Percentiles rank a stretch among this genome's conserved stretches.
phyloP scores from a whole-genome alignment of 2,113 vertebrate species.

The Puma concolor region DNA sequence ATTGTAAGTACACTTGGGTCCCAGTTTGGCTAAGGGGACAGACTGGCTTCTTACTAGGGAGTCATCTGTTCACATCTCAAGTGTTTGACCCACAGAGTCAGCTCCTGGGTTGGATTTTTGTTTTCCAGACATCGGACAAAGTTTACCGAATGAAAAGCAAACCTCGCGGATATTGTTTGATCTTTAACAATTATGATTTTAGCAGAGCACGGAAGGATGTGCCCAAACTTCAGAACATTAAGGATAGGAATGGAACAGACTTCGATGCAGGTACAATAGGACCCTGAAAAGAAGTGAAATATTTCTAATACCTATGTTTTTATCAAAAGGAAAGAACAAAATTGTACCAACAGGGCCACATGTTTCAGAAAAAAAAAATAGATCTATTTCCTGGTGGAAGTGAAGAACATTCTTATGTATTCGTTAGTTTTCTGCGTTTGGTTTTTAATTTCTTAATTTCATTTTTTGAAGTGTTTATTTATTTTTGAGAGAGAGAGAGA shows the following conservation, averaged over 20 bases:
- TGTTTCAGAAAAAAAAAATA: conserved; percentile 1
- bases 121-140: conserved; percentile 52
- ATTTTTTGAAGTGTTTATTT: too few relatives aligned
- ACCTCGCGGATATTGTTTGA: conserved; percentile 90
- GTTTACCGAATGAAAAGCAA: conserved; percentile 87
- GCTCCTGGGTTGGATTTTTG: conserved; percentile 15
- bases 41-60: not conserved
- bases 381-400: not conserved
- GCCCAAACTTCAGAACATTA: not conserved
- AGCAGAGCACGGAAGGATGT: conserved; percentile 54
- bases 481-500: too few relatives aligned
- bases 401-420: not conserved
- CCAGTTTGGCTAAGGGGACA: not conserved
- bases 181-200: conserved; percentile 92
- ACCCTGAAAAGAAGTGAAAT: not conserved
- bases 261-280: conserved; percentile 87
- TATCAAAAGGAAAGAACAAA: not conserved
- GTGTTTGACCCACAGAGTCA: not conserved
- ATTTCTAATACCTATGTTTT: not conserved
- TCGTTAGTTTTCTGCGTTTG: not conserved
- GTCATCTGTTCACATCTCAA: not conserved
- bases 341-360: not conserved
- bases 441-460: too few relatives aligned
- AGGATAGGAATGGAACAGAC: conserved; percentile 84
- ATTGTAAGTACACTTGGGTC: rapidly evolving